Evolutionary conservation across 2,113 vertebrate species (phyloP).

Genomic region (Nicator chloris): DNA sequence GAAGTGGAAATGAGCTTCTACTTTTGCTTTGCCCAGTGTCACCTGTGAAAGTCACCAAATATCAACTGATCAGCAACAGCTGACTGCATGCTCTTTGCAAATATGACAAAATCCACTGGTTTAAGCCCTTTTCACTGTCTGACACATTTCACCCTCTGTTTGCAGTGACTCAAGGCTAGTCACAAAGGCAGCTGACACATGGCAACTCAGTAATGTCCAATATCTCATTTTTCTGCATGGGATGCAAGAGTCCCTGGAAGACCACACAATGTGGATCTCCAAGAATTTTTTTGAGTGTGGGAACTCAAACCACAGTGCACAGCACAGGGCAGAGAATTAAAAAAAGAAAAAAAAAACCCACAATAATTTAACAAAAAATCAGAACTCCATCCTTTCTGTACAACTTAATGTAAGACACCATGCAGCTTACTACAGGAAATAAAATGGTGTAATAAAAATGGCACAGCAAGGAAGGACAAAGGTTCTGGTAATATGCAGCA

Average conservation of each 20-base stretch:
- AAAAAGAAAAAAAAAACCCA: not conserved
- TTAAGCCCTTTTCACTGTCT: not conserved
- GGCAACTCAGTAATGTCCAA: not conserved
- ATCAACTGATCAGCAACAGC: not conserved
- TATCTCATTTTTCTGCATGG: not conserved
- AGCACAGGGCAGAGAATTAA: not conserved
- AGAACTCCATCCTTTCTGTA: not conserved
- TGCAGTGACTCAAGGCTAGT: not conserved
- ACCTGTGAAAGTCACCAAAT: not conserved
- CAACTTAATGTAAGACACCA: not conserved
- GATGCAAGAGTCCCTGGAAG: not conserved
- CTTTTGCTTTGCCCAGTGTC: not conserved
- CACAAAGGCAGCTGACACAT: not conserved
- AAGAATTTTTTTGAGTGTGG: not conserved
- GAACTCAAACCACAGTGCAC: not conserved
- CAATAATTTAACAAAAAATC: not conserved
- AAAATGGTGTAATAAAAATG: not conserved
- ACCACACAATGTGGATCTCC: not conserved
- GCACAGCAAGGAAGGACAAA: not conserved
- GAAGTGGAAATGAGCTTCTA: not conserved
- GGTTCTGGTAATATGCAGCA: conserved; percentile 4
- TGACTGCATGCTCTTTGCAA: not conserved
- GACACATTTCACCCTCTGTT: not conserved
- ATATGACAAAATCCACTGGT: not conserved
- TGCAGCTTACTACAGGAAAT: not conserved